Evolutionary conservation across 2,797 vertebrate species (phyloP), one percentile per base, ranked within the genome.

Genomic region (Rhynchonycteris naso): DNA sequence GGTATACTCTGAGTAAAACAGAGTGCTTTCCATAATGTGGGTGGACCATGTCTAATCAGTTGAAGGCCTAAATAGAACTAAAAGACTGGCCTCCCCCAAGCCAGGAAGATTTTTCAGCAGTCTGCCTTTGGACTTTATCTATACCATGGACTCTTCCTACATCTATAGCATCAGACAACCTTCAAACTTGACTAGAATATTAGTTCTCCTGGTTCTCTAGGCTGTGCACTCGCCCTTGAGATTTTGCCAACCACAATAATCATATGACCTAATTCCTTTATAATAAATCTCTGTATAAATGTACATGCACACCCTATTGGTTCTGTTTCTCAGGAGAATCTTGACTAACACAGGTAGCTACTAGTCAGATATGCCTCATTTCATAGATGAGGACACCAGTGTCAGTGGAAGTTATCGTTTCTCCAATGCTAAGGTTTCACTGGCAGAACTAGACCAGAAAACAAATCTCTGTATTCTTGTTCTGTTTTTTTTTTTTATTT

Each of bases 331-430:
- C 76, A 63, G 26, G 33, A 90, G 10, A 50, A 63, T 21, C 22
- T 9, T 82, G 33, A 54, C 4, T 58, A 38, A 90, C 68, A 81
- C 12, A 52, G 26, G 59, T 28, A 63, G 50, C 38, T 81, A 69
- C 66, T 47, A 85, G 74, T 88, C 59, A 85, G 61, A 54, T 54
- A 50, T 2, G 10, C 28, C 24, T 74, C 65, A 71, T 87, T 88
- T 93, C 85, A 82, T 50, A 82, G 75, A 87, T 59, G 12, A 88
- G 18, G n/a, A 71, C 65, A 79, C 4, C 47, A 88, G 92, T 52
- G 43, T 5, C 43, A 80, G 12, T 38, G 50, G 43, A 82, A 82
- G 43, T 79, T 59, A 21, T 79, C 75, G 65, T 59, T 85, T 68
- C 58, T 30, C 66, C 22, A 93, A 5, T 30, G 12, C n/a, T 38